These are phyloP conservation scores for Turdus rufiventris DNA, from an alignment of 2,113 vertebrate species.

Conservation along the genomic window DNA sequence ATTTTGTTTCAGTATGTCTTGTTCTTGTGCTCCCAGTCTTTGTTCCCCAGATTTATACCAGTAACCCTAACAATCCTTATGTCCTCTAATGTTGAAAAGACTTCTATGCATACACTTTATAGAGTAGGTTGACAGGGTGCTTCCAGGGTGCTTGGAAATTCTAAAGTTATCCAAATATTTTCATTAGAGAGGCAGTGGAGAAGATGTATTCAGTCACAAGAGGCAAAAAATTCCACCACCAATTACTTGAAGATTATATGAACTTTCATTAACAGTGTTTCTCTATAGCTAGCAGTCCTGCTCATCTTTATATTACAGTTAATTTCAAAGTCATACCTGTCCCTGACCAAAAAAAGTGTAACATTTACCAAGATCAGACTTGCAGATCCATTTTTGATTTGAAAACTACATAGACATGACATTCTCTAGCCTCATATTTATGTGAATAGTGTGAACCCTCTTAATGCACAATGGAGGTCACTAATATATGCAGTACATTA, in stretches of 20 bases:
- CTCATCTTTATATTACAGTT: not conserved
- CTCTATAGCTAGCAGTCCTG: not conserved
- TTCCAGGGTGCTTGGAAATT: conserved; percentile 52
- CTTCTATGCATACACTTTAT: not conserved
- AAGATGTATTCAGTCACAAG: not conserved
- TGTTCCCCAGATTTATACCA: not conserved
- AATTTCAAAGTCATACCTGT: not conserved
- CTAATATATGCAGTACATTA: not conserved
- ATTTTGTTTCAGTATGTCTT: not conserved
- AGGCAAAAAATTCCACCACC: not conserved
- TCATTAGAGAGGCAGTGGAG: conserved; percentile 19
- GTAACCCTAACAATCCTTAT: not conserved
- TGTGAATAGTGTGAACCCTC: not conserved
- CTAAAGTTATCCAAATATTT: not conserved
- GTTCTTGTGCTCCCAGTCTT: not conserved
- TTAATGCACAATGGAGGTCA: not conserved
- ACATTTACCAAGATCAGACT: not conserved
- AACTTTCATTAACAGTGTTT: not conserved
- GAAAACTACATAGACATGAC: not conserved
- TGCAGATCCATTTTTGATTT: not conserved
- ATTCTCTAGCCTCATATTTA: not conserved
- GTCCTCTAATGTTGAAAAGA: not conserved
- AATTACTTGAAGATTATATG: not conserved
- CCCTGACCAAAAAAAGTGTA: not conserved
- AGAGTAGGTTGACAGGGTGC: conserved; percentile 1